Evolutionary conservation across 2,888 invertebrate species (phyloP).

Genomic region (Xylota sylvarum): DNA sequence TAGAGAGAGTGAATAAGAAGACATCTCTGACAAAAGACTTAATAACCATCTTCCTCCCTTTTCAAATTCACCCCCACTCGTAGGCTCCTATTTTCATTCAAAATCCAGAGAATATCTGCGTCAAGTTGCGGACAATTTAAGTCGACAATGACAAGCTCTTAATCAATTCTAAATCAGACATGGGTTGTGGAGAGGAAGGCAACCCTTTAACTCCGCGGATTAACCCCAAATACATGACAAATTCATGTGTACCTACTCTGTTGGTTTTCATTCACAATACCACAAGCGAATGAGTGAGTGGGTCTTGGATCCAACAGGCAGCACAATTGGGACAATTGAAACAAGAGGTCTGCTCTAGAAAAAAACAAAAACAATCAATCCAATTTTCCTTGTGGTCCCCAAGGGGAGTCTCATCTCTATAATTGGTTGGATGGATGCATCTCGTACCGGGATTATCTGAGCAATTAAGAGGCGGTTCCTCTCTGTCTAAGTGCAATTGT

Average conservation of each 20-base stretch:
- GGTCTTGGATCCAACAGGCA: slow-evolving; percentile 24
- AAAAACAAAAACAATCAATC: slow-evolving; percentile 35
- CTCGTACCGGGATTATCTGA: slow-evolving; percentile 66
- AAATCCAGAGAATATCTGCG: neutral
- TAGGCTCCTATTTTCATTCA: neutral
- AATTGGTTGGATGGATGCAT: slow-evolving; percentile 36
- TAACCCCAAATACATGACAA: slow-evolving; percentile 40
- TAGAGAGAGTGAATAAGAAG: no score
- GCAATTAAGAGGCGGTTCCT: slow-evolving; percentile 60
- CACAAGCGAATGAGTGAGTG: slow-evolving; percentile 11
- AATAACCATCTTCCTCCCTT: neutral
- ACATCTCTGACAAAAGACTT: neutral
- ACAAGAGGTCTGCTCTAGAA: slow-evolving; percentile 40
- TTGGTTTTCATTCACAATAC: slow-evolving; percentile 23
- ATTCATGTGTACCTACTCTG: neutral
- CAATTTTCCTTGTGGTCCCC: slow-evolving; percentile 14
- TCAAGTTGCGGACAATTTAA: slow-evolving; percentile 27
- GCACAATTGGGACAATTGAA: slow-evolving; percentile 60
- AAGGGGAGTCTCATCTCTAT: slow-evolving; percentile 34
- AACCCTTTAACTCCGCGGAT: slow-evolving; percentile 55
- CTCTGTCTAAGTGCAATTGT: slow-evolving; percentile 20
- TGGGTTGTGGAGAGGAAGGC: neutral
- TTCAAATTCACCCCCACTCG: neutral
- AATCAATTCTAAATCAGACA: slow-evolving; percentile 40
- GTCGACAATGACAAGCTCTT: slow-evolving; percentile 18